These are phyloP conservation scores for Drosophila meridionalis DNA, from an alignment of 2,888 invertebrate genomes.

Conservation along the genomic window DNA sequence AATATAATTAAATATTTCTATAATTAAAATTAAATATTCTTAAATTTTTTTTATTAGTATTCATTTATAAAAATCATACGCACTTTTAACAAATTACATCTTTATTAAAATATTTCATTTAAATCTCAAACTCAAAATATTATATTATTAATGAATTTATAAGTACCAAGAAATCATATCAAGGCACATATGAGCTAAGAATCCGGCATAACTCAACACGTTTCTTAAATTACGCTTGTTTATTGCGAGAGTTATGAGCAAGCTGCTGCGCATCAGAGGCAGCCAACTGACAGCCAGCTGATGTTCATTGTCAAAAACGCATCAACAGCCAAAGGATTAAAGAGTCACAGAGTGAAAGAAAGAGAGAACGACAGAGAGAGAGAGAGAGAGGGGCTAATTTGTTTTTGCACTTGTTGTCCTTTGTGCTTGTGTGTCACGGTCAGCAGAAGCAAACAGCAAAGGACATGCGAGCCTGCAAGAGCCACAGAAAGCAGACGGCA, in stretches of 20 bases:
- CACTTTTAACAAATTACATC: no score
- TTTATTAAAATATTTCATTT: no score
- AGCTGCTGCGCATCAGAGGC: slow-evolving; percentile 26
- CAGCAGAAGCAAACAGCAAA: slow-evolving; percentile 60
- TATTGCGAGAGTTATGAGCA: slow-evolving; percentile 16
- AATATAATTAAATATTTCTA: no score
- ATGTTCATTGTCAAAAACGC: slow-evolving; percentile 75
- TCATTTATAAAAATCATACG: no score
- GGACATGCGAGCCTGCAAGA: slow-evolving; percentile 38
- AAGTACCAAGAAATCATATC: not conserved
- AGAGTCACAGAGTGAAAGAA: not conserved
- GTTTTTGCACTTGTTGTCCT: slow-evolving; percentile 56
- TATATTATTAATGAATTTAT: no score
- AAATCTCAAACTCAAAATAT: no score
- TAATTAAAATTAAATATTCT: no score
- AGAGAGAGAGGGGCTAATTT: slow-evolving; percentile 57
- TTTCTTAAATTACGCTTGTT: not conserved
- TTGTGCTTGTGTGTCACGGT: slow-evolving; percentile 61
- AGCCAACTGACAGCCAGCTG: slow-evolving; percentile 56
- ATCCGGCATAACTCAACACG: not conserved
- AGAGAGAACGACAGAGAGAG: not conserved
- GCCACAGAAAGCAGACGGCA: slow-evolving; percentile 60
- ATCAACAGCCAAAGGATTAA: slow-evolving; percentile 36
- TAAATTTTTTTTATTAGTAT: no score
- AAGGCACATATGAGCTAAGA: not conserved